These are phyloP conservation scores for Dendroctonus ponderosae DNA, from an alignment of 1,140 invertebrate species.

Conservation along the genomic window DNA sequence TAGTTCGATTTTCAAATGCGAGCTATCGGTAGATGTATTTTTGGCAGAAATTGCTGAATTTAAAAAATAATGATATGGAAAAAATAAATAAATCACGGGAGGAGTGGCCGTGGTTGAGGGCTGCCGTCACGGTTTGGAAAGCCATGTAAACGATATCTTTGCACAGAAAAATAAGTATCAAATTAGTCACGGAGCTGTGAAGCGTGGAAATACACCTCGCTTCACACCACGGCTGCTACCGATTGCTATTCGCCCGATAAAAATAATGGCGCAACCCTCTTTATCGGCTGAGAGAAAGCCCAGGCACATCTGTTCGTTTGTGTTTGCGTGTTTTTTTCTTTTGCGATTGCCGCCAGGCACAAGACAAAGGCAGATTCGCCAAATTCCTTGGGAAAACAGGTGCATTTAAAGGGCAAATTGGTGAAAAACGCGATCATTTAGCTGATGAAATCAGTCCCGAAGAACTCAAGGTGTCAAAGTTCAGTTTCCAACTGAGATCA, in stretches of 20 bases:
- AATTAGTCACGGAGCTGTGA: constrained; percentile 46
- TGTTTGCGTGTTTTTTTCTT: not conserved
- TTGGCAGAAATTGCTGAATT: no score
- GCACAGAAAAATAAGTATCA: constrained; percentile 46
- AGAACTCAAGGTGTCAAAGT: no score
- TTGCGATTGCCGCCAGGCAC: no score
- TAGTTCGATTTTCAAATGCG: no score
- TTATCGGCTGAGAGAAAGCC: not conserved
- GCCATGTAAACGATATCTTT: constrained; percentile 47
- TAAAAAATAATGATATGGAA: not conserved
- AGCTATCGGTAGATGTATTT: no score
- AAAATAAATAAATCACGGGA: constrained; percentile 8
- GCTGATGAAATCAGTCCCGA: no score
- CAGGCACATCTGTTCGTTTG: constrained; percentile 3
- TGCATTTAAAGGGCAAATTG: no score
- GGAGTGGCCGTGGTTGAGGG: constrained; percentile 7
- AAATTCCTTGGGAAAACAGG: no score
- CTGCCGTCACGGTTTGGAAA: constrained; percentile 34
- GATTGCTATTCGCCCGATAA: constrained; percentile 15
- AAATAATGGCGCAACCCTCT: constrained; percentile 21
- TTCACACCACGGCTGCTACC: constrained; percentile 45
- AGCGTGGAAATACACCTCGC: constrained; percentile 50
- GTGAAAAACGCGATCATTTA: no score
- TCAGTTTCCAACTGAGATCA: no score
- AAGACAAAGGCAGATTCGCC: no score